Evolutionary conservation across 2,797 vertebrate species (phyloP), one percentile per base, ranked within the genome.

Genomic region (Falco novaeseelandiae): DNA sequence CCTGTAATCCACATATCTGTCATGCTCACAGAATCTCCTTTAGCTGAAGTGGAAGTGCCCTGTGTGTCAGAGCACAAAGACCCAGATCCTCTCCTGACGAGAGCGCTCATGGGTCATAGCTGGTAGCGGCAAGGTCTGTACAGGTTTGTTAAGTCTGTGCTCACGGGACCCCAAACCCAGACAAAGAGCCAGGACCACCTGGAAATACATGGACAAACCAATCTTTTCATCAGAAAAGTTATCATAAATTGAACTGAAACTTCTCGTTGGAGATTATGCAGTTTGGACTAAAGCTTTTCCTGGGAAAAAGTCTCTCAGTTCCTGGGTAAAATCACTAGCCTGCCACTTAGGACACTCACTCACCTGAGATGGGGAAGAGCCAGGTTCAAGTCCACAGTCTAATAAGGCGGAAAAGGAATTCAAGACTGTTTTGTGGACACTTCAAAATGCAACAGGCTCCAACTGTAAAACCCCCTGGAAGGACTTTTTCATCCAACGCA

Each of bases 1-100:
- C 84, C 73, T 2, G 0, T 97, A 96, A 97, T 97, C 97, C 96
- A 89, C 79, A 8, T 54, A 80, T 80, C 93, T 85, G 74, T 90
- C 90, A 96, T 3, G 12, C 83, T 92, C 69, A 62, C 74, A 92
- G 96, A 92, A 97, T 87, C 94, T 89, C 87, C 93, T 94, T 95
- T 58, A 74, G 89, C 82, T 70, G 54, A 65, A 59, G 82, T 78
- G 84, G 72, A 85, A 92, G 82, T 12, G 42, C 51, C 84, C 76
- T 3, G 3, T 15, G 78, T 44, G 26, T n/a, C 84, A 58, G 34
- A 79, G 89, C 84, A 82, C 32, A 20, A 19, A 48, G 36, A 49
- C 20, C 36, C 72, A 42, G 63, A 40, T 32, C 36, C 74, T 61
- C 29, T 82, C 36, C 63, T 12, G 65, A 20, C 23, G 7, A 42